Evolutionary conservation across 2,113 vertebrate species (phyloP).

Genomic region (Oreochromis niloticus): DNA sequence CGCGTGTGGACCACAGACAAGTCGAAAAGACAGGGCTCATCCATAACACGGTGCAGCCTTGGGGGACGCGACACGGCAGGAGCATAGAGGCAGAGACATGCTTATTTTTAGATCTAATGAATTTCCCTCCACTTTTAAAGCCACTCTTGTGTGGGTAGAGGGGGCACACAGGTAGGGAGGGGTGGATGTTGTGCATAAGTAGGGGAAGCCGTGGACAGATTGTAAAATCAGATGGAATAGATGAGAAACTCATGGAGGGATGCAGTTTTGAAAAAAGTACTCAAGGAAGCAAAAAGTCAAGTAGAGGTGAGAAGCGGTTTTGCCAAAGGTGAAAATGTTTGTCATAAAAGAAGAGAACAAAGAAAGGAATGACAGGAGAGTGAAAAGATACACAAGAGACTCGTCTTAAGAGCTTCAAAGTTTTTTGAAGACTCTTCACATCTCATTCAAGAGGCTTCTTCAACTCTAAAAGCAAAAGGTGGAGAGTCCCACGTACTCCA

Average conservation of each 20-base stretch:
- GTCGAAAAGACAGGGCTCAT: constrained; percentile 58
- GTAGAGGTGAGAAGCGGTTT: not conserved
- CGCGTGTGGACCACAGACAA: constrained; percentile 19
- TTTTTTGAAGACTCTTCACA: not conserved
- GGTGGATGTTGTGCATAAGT: not conserved
- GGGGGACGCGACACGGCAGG: constrained; percentile 43
- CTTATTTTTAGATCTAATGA: constrained; percentile 74
- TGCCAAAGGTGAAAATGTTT: not conserved
- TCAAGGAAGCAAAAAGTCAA: not conserved
- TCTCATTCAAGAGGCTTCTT: not conserved
- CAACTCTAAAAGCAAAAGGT: not conserved
- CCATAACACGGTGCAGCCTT: constrained; percentile 57
- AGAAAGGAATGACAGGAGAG: not conserved
- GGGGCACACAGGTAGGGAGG: not conserved
- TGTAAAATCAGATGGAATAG: not conserved
- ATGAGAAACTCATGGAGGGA: not conserved
- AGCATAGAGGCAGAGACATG: constrained; percentile 34
- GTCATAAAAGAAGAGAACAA: not conserved
- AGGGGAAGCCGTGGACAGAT: not conserved
- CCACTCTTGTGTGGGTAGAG: not conserved
- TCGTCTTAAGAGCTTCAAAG: not conserved
- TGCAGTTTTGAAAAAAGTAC: not conserved
- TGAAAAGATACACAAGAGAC: not conserved
- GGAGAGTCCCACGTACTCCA: not conserved
- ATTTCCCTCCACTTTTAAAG: constrained; percentile 54